phyloP scores from a whole-genome alignment of 1,140 invertebrate genomes.

The Heterodera carotae region DNA sequence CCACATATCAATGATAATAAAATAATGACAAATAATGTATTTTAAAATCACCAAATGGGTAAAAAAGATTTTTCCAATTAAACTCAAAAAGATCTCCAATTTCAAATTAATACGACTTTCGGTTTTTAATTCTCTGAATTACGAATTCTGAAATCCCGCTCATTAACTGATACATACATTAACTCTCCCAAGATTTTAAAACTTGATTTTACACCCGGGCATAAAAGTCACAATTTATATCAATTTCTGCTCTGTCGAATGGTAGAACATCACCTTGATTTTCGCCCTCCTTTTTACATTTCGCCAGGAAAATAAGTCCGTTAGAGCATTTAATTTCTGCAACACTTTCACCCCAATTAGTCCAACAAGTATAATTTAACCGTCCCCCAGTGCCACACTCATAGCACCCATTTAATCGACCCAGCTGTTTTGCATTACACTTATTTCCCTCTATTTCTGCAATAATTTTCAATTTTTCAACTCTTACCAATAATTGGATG shows the following conservation, averaged over 20 bases:
- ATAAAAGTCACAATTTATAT: neutral
- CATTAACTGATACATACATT: neutral
- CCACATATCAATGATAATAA: too few relatives aligned
- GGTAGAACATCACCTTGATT: neutral
- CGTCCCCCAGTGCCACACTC: neutral
- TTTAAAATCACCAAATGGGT: neutral
- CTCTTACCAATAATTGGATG: neutral
- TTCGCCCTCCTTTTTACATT: neutral
- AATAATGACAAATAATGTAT: too few relatives aligned
- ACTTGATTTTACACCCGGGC: neutral
- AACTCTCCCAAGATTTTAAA: neutral
- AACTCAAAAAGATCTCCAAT: neutral
- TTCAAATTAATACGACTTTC: neutral
- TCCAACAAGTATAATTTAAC: slow-evolving; percentile 3
- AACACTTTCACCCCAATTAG: neutral
- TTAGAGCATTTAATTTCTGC: neutral
- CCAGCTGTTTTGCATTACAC: neutral
- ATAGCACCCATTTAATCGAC: neutral
- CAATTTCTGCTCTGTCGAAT: neutral
- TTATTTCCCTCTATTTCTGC: neutral
- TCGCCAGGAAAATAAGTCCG: neutral
- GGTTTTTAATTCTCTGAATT: neutral
- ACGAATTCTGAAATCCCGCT: neutral
- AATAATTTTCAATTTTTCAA: neutral
- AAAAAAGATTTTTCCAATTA: neutral